phyloP scores from a whole-genome alignment of 2,113 vertebrate genomes.

The Mionectes macconnelli region DNA sequence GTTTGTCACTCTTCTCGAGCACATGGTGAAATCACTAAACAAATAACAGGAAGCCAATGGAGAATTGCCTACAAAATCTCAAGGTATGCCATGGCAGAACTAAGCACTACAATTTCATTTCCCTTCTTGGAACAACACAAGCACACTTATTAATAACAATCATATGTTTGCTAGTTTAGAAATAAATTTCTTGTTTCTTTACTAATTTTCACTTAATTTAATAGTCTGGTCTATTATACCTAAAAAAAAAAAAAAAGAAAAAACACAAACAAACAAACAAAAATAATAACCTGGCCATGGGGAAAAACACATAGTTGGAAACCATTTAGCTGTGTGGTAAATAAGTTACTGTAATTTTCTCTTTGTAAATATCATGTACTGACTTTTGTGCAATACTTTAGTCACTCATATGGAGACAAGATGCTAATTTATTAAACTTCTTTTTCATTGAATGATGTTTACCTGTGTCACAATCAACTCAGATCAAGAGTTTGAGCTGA shows the following conservation, averaged over 20 bases:
- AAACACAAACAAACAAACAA: no score
- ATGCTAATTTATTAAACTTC: background rate
- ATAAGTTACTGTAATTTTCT: background rate
- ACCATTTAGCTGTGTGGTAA: background rate
- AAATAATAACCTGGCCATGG: background rate
- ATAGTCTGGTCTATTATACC: background rate
- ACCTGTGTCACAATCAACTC: background rate
- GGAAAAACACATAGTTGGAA: background rate
- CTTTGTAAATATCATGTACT: background rate
- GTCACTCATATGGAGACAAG: background rate
- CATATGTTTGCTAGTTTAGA: background rate
- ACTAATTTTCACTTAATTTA: background rate
- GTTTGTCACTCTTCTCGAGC: conserved; percentile 47
- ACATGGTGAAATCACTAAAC: conserved; percentile 55
- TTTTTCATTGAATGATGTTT: background rate
- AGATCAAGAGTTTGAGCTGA: background rate
- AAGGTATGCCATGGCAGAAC: background rate
- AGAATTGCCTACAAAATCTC: conserved; percentile 56
- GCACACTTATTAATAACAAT: background rate
- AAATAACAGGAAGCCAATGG: conserved; percentile 70
- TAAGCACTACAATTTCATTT: conserved; percentile 31
- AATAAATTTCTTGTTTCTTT: background rate
- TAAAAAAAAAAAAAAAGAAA: background rate
- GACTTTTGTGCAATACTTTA: background rate
- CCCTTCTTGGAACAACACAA: background rate